Evolutionary conservation across 2,888 invertebrate species (phyloP), one percentile per base, ranked within the genome.

Genomic region (Clanis bilineata): DNA sequence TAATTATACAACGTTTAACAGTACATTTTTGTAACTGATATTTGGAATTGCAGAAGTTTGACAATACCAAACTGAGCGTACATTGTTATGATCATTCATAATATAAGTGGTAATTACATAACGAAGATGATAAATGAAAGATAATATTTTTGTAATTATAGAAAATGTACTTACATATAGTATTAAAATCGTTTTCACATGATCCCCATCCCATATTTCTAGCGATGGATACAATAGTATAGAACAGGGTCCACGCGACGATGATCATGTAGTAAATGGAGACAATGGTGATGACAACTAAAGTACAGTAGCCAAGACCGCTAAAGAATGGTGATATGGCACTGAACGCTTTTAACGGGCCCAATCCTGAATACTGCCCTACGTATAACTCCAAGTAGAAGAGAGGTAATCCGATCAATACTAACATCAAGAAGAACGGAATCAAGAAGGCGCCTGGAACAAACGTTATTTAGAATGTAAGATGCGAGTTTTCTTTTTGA

Each of bases 231-330:
- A 95, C 94, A 57, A 95, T 94, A 36, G 95, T 95, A 80, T 96
- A 97, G 80, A 95, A 96, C 21, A 96, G 82, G 0, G 95, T 95
- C 95, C 96, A 96, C 0, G 95, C 93, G 47, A 96, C 95, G 64
- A 96, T 95, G 39, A 96, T 94, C 94, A 96, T 96, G 85, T 96
- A 96, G 80, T 96, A 96, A 67, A 96, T 93, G 18, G 94, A 94
- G 57, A 96, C 94, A 44, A 96, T 86, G n/a, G 93, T 93, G 41
- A 96, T 95, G 23, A 96, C 94, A 39, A 95, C 93, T 64, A 96
- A 85, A 0, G 95, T 95, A 67, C 95, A 95, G 73, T 94, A 94
- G 0, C 95, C 95, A 1, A 95, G 82, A 0, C 94, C 94, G 70
- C 85, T 87, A 75, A 94, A 93, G 72, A 90, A 93, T 0, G 95